Evolutionary conservation across 2,797 vertebrate genomes (phyloP).

Genomic region (Tinamus major): DNA sequence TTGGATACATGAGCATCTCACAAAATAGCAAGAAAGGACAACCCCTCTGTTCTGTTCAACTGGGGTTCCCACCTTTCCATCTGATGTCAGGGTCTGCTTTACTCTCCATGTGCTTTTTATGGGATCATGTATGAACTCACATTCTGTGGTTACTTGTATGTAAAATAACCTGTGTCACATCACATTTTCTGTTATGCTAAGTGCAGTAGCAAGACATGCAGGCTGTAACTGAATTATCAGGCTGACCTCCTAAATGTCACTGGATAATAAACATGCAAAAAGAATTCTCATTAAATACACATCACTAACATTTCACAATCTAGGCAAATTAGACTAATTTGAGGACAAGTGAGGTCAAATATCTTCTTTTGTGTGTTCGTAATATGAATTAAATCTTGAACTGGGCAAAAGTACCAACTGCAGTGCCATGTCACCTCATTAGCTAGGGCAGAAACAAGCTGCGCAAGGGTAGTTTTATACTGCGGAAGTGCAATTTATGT

Average conservation of each 20-base stretch:
- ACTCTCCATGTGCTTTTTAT: background rate
- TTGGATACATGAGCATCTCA: background rate
- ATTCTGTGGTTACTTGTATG: background rate
- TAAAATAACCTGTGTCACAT: background rate
- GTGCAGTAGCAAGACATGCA: constrained; percentile 31
- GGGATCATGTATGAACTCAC: background rate
- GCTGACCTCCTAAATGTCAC: constrained; percentile 77
- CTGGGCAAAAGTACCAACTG: constrained; percentile 58
- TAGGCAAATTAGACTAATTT: constrained; percentile 72
- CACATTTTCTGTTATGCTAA: constrained; percentile 52
- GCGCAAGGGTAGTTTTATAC: constrained; percentile 18
- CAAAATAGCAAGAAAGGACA: background rate
- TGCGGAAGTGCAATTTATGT: constrained; percentile 40
- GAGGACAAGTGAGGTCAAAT: constrained; percentile 74
- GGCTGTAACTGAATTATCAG: constrained; percentile 57
- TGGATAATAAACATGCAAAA: constrained; percentile 69
- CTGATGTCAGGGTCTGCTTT: background rate
- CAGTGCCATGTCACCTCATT: constrained; percentile 37
- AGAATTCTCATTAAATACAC: constrained; percentile 72
- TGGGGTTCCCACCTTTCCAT: background rate
- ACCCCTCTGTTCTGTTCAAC: background rate
- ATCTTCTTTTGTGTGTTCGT: constrained; percentile 64
- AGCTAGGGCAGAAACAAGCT: constrained; percentile 45
- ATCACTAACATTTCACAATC: constrained; percentile 63
- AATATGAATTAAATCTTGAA: constrained; percentile 69